Evolutionary conservation across 2,113 vertebrate species (phyloP).

Genomic region (Burhinus oedicnemus): DNA sequence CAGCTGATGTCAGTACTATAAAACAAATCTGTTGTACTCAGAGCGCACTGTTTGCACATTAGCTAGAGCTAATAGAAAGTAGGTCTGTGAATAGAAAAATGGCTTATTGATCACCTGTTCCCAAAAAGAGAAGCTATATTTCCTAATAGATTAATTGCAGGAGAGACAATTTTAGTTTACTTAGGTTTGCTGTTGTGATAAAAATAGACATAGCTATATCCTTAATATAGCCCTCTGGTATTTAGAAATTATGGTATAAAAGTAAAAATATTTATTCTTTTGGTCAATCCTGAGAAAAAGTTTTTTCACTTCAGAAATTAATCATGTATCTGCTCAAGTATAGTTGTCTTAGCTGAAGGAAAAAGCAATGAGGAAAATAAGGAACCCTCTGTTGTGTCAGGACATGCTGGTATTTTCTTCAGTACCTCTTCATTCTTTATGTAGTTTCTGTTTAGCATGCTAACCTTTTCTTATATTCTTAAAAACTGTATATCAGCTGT

Average conservation of each 20-base stretch:
- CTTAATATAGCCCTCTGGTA: neutral
- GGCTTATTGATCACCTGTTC: neutral
- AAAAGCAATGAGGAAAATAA: neutral
- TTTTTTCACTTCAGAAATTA: neutral
- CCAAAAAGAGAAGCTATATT: neutral
- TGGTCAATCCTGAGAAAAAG: neutral
- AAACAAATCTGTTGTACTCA: neutral
- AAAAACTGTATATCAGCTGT: neutral
- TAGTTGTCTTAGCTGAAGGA: neutral
- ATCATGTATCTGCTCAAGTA: neutral
- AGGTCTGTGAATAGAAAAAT: neutral
- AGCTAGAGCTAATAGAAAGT: neutral
- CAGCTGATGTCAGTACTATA: neutral
- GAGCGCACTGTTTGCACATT: rapidly evolving
- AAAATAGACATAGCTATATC: neutral
- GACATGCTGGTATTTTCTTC: neutral
- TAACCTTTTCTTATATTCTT: neutral
- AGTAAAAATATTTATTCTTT: neutral
- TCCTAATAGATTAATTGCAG: neutral
- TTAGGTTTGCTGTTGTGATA: neutral
- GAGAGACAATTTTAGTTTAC: neutral
- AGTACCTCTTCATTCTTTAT: neutral
- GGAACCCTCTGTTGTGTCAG: neutral
- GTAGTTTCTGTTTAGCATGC: neutral
- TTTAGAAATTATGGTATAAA: neutral